A percentile compares a stretch with the other conserved stretches of the same genome.
phyloP scores from a whole-genome alignment of 2,113 vertebrate genomes.

The Tauraco erythrolophus region DNA sequence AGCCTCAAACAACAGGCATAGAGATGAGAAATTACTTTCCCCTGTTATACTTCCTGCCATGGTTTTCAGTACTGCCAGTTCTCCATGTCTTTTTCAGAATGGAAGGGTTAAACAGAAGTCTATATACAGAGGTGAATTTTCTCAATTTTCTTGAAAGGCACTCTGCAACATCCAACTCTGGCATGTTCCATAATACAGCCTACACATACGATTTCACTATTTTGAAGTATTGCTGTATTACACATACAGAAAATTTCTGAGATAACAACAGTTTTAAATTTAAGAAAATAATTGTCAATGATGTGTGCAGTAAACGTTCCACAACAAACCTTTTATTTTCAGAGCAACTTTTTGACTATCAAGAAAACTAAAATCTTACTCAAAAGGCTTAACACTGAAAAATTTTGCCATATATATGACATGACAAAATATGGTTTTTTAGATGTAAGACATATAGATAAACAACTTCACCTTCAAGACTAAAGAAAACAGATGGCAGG shows the following conservation, averaged over 20 bases:
- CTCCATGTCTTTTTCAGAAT: neutral
- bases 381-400: neutral
- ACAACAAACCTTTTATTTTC: neutral
- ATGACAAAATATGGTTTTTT: fast-evolving
- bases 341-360: neutral
- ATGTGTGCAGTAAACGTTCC: neutral
- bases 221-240: neutral
- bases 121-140: neutral
- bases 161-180: neutral
- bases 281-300: neutral
- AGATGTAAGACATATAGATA: neutral
- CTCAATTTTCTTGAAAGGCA: neutral
- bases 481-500: conserved; percentile 14
- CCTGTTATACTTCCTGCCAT: neutral
- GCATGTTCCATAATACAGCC: neutral
- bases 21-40: neutral
- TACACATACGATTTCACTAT: neutral
- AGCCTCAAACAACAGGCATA: neutral
- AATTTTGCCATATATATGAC: neutral
- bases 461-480: neutral
- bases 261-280: neutral
- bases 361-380: neutral
- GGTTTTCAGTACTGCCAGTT: neutral
- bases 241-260: neutral
- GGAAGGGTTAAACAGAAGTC: neutral